phyloP scores from a whole-genome alignment of 2,888 invertebrate species.

The Apocheima hispidaria region DNA sequence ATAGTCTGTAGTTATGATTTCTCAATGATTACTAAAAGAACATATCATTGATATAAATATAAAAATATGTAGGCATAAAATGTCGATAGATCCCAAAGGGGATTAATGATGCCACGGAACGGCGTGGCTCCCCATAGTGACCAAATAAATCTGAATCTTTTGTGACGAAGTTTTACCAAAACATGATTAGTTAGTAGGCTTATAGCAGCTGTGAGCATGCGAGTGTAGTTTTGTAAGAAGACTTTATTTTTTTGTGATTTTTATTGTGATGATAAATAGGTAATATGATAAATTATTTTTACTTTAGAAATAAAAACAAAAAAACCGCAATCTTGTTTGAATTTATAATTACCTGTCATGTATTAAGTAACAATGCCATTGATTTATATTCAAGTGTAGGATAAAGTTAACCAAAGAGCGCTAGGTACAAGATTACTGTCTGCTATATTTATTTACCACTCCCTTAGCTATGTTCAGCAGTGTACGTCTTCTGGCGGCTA shows the following conservation, averaged over 20 bases:
- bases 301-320: slow-evolving; percentile 8
- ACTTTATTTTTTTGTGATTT: slow-evolving; percentile 34
- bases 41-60: background rate
- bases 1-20: no score
- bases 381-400: no score
- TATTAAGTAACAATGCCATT: no score
- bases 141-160: background rate
- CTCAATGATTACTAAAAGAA: background rate
- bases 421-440: no score
- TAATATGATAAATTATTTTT: slow-evolving; percentile 30
- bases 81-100: background rate
- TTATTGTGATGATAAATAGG: slow-evolving; percentile 35
- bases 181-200: background rate
- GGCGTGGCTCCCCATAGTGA: background rate
- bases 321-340: slow-evolving; percentile 11
- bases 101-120: background rate
- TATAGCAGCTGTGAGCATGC: slow-evolving; percentile 1
- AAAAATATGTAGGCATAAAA: background rate
- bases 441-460: no score
- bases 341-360: no score
- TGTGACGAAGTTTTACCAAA: background rate
- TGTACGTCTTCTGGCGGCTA: no score
- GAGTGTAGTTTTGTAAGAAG: slow-evolving; percentile 28
- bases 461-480: no score
- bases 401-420: no score